These are phyloP conservation scores for Acleris sparsana DNA, from an alignment of 2,888 invertebrate species.

Conservation along the genomic window DNA sequence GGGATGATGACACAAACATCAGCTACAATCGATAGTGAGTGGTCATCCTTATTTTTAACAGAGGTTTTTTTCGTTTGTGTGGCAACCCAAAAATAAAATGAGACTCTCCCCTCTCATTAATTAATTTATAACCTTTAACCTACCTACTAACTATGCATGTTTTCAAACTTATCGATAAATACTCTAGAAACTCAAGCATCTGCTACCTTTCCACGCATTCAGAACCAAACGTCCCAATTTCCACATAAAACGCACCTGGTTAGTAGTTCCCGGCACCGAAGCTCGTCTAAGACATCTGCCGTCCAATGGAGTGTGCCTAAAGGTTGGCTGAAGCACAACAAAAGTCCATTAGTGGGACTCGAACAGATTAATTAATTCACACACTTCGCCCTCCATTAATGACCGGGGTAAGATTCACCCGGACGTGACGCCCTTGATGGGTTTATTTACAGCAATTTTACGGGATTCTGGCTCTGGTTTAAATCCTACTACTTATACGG, in stretches of 20 bases:
- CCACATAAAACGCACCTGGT: neutral
- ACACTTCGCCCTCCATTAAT: slow-evolving; percentile 48
- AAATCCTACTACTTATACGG: neutral
- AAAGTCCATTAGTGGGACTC: slow-evolving; percentile 60
- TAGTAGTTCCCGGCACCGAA: neutral
- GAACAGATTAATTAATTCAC: slow-evolving; percentile 65
- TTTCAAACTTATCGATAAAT: no score
- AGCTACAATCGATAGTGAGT: no score
- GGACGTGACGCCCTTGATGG: neutral
- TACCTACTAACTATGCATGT: no score
- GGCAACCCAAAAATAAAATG: no score
- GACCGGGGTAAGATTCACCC: slow-evolving; percentile 30
- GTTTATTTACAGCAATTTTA: slow-evolving; percentile 20
- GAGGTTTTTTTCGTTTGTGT: no score
- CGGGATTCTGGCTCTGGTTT: neutral
- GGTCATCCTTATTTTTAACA: no score
- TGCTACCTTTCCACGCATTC: no score
- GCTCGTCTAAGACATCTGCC: slow-evolving; percentile 14
- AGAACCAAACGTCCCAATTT: neutral
- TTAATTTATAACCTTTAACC: no score
- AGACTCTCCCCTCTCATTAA: no score
- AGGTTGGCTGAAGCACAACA: slow-evolving; percentile 57
- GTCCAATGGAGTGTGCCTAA: slow-evolving; percentile 14
- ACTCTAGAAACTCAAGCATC: no score
- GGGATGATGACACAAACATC: no score